Base-by-base conservation (phyloP, 2,888 invertebrate species). In the Spilarctia lutea region DNA sequence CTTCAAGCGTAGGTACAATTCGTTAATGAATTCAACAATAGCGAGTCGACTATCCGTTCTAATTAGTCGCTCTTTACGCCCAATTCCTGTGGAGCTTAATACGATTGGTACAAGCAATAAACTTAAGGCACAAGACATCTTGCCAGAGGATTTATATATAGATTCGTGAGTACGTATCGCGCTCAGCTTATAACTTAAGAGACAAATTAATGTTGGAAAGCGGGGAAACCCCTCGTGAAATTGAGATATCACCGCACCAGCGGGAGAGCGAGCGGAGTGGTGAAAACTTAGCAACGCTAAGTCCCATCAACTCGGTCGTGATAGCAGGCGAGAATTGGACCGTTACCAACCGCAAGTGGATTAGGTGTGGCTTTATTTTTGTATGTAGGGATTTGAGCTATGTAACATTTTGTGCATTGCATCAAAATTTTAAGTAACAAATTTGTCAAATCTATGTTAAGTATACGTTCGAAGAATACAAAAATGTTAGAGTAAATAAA, bases 201-300 rank as follows among this genome's bases (percentile, higher is more conserved):
- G 79, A 85, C 87, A 91, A 91, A 91, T 93, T 93, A 94, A 90
- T 90, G 86, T 89, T 87, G 88, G 84, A 85, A 87, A 91, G 90
- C 92, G 90, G 85, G 86, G 92, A 94, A 94, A 87, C 92, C 93
- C 85, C 84, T 91, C 89, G 86, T 88, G 88, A 90, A 94, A 92
- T 92, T 90, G 92, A 93, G 92, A 93, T 94, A 92, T 92, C 91
- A 90, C 89, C 30, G 63, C 63, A 63, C 63, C 30, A 30, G 13
- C 80, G 85, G 84, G 86, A 86, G 87, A 90, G 89, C 89, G 87
- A 88, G 90, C 89, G 87, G 89, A 92, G 90, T 90, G 88, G 89
- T 90, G 95, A 95, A 95, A 94, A 92, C 95, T 91, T 95, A 95
- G 91, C 89, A 95, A 94, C 90, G 94, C 93, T 94, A 94, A 94